phyloP scores from a whole-genome alignment of 2,888 invertebrate genomes.

The Cylloceria caligata region DNA sequence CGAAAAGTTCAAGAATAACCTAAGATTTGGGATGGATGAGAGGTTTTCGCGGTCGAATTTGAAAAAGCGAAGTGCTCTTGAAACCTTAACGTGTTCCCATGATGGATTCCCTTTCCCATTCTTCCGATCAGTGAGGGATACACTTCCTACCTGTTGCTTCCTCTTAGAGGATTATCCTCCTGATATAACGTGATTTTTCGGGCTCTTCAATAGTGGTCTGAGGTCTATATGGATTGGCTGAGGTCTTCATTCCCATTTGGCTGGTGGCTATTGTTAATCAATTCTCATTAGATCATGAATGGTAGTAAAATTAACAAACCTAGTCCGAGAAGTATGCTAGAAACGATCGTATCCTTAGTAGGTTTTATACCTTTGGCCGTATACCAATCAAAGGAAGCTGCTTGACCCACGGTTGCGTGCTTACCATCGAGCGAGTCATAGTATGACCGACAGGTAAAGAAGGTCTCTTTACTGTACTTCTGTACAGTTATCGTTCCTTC shows the following conservation, averaged over 20 bases:
- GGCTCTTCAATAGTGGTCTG: slow-evolving; percentile 19
- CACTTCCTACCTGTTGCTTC: slow-evolving; percentile 63
- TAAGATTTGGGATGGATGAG: slow-evolving; percentile 65
- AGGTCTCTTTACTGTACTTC: neutral
- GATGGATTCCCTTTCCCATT: slow-evolving; percentile 69
- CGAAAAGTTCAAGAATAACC: slow-evolving; percentile 71
- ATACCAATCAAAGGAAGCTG: neutral
- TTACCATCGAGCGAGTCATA: neutral
- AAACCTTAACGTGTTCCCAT: slow-evolving; percentile 77
- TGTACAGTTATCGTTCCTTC: neutral
- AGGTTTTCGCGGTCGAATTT: slow-evolving; percentile 62
- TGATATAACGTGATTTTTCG: slow-evolving; percentile 56
- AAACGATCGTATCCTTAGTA: neutral
- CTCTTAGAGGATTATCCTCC: slow-evolving; percentile 56
- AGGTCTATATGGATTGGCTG: neutral
- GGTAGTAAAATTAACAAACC: neutral
- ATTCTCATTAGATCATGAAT: neutral
- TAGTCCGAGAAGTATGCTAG: neutral
- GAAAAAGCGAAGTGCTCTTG: slow-evolving; percentile 62
- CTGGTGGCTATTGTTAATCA: neutral
- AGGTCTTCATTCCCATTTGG: neutral
- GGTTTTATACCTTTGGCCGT: neutral
- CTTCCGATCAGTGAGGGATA: slow-evolving; percentile 59
- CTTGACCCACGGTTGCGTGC: neutral
- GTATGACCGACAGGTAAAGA: neutral